Percentiles rank a stretch among this genome's conserved stretches.
Evolutionary conservation across 2,888 invertebrate genomes (phyloP).

Genomic region (Conus canariensis): DNA sequence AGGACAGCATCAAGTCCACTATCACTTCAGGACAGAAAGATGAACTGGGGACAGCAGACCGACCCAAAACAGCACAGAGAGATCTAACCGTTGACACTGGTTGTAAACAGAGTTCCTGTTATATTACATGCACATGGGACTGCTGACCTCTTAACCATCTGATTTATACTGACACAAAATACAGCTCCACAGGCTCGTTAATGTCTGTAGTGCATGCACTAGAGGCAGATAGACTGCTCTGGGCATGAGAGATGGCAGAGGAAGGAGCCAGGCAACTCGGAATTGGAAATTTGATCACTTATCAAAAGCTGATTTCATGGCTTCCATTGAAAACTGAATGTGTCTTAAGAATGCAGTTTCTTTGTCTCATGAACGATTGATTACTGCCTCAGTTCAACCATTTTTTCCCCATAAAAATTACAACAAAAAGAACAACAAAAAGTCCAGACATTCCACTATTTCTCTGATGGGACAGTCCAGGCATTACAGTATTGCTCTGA

Average conservation of each 20-base stretch:
- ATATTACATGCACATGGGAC: background rate
- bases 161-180: background rate
- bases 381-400: too few species aligned
- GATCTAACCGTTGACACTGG: background rate
- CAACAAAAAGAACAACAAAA: too few species aligned
- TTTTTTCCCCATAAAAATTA: too few species aligned
- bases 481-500: too few species aligned
- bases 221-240: background rate
- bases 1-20: background rate
- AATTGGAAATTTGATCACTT: too few species aligned
- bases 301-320: too few species aligned
- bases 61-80: background rate
- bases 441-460: too few species aligned
- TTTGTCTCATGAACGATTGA: too few species aligned
- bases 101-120: background rate
- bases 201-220: constrained; percentile 2
- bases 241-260: background rate
- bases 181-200: too few species aligned
- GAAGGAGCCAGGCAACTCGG: background rate
- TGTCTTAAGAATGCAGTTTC: too few species aligned
- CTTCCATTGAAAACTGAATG: too few species aligned
- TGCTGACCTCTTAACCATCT: background rate
- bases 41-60: background rate
- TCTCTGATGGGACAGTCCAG: too few species aligned
- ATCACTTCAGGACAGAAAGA: background rate